These are phyloP conservation scores for Amphiduros pacificus DNA, from an alignment of 2,888 invertebrate species.

Conservation along the genomic window DNA sequence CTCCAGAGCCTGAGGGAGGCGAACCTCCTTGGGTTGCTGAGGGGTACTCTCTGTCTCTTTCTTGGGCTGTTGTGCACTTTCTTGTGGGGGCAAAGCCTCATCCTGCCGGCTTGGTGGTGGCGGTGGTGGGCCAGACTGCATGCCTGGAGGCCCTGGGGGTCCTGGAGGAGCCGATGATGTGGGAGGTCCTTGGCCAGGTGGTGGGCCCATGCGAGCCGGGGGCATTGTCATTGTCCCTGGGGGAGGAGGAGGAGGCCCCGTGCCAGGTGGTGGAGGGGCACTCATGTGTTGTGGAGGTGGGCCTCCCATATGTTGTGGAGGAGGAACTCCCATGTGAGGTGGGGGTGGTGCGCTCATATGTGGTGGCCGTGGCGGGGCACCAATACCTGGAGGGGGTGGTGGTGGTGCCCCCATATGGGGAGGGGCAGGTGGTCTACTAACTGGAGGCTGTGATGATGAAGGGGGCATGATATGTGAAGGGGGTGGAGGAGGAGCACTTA, in stretches of 20 bases:
- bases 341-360: slow-evolving; percentile 13
- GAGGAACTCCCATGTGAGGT: too few species aligned
- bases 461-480: slow-evolving; percentile 8
- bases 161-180: slow-evolving; percentile 3
- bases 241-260: too few species aligned
- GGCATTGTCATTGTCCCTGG: slow-evolving; percentile 4
- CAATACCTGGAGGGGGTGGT: slow-evolving; percentile 15
- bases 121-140: background rate
- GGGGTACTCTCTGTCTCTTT: too few species aligned
- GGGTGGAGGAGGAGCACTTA: slow-evolving; percentile 20
- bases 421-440: slow-evolving; percentile 1
- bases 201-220: slow-evolving; percentile 2
- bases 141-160: slow-evolving; percentile 12
- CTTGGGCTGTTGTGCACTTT: background rate
- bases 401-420: slow-evolving; percentile 11
- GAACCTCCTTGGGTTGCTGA: slow-evolving; percentile 43
- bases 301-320: slow-evolving; percentile 12
- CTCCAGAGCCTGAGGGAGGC: slow-evolving; percentile 82
- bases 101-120: slow-evolving; percentile 1
- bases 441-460: slow-evolving; percentile 13
- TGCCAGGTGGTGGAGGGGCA: too few species aligned
- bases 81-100: background rate
- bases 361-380: slow-evolving; percentile 13
- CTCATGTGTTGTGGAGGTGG: background rate
- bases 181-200: too few species aligned